Base-by-base conservation (phyloP, 2,113 vertebrate species). In the Puffinus mauretanicus region DNA sequence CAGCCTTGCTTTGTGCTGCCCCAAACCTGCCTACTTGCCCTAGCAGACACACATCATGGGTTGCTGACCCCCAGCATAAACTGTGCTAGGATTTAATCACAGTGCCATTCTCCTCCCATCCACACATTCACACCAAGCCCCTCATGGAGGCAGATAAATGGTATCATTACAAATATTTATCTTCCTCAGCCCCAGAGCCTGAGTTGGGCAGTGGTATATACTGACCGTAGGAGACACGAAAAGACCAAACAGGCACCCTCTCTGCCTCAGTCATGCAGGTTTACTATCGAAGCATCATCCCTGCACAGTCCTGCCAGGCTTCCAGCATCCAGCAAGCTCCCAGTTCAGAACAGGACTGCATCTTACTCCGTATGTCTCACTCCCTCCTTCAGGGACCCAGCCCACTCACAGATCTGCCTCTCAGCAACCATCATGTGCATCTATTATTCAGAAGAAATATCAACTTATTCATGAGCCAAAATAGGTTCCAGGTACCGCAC, bases 391-490 rank as follows among this genome's bases (percentile, higher is more conserved):
- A 19, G 44, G 80, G 75, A 71, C 49, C 32, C 83, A 92, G 69
- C 91, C 73, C 86, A 69, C 89, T 82, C 73, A 0, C 47, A 24
- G 57, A 51, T 51, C 86, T 86, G 81, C 93, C 69, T 86, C 94
- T 90, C 91, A 76, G 90, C 94, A 86, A 16, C 62, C 87, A 55
- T 55, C 91, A 84, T 13, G 40, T 86, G 69, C 83, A 89, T 94
- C 86, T 71, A 60, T 94, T 89, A 96, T 94, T 95, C 93, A 94
- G 87, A 71, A 87, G 91, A 91, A 94, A 89, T 60, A 94, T 25
- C 94, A 79, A 84, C 69, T 89, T 93, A 94, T 93, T 95, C 87
- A 64, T 44, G 62, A 96, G 66, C 73, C 70, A 16, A 89, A 91
- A 72, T 6, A 60, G 81, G 78, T 72, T 86, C 57, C 77, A 87